Evolutionary conservation across 92 coral and sea anemone species (phyloP).

Genomic region (Zoanthus gigantus): DNA sequence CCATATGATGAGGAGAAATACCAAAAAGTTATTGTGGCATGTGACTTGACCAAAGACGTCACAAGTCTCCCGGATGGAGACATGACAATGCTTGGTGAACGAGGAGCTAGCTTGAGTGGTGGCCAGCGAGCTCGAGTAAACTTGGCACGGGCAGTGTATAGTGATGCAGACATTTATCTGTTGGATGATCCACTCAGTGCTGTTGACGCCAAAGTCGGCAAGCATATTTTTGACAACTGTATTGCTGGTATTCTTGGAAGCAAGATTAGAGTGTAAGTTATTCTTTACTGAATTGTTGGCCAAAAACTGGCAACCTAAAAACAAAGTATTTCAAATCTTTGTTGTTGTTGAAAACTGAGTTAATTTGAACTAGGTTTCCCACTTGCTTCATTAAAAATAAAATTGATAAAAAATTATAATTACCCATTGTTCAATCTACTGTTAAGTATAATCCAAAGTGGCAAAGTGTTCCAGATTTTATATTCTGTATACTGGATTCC

Average conservation of each 20-base stretch:
- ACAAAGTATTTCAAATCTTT: not conserved
- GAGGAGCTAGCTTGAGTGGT: constrained; percentile 91
- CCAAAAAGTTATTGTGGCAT: constrained; percentile 78
- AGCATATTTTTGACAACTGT: constrained; percentile 90
- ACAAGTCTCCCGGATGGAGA: constrained; percentile 80
- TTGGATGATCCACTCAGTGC: constrained; percentile 92
- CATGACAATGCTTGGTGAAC: constrained; percentile 79
- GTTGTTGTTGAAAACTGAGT: too few relatives aligned
- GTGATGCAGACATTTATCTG: constrained; percentile 85
- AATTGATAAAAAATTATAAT: too few relatives aligned
- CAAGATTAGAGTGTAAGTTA: constrained; percentile 72
- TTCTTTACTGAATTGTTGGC: not conserved
- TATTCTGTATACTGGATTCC: too few relatives aligned
- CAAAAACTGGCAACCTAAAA: not conserved
- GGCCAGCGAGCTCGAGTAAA: constrained; percentile 95
- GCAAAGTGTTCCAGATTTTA: too few relatives aligned
- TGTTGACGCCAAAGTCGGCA: constrained; percentile 92
- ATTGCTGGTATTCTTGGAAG: constrained; percentile 77
- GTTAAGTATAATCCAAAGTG: too few relatives aligned
- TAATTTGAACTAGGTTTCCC: too few relatives aligned
- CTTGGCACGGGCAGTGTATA: constrained; percentile 93
- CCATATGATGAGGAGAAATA: constrained; percentile 78
- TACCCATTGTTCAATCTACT: too few relatives aligned
- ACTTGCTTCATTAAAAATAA: too few relatives aligned
- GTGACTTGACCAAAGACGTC: constrained; percentile 84